These are phyloP conservation scores for Stylophora pistillata DNA, from an alignment of 64 coral and sea anemone genomes.

Conservation along the genomic window DNA sequence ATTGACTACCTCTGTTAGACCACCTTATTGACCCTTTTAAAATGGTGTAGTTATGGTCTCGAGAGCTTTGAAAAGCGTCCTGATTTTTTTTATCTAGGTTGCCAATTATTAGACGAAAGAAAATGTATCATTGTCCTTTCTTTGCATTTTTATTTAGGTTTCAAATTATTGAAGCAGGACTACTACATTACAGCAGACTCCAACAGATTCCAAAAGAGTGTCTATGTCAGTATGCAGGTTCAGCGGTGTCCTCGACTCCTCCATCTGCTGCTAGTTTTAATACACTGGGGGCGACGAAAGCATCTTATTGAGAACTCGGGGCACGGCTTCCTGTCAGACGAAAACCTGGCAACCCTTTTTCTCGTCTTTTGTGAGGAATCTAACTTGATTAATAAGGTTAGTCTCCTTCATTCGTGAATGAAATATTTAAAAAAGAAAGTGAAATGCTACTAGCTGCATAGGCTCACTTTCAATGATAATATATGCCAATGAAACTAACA, in stretches of 20 bases:
- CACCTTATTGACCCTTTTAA: no score
- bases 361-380: slow-evolving; percentile 64
- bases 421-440: no score
- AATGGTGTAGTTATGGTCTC: neutral
- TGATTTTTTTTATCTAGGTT: neutral
- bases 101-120: neutral
- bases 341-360: slow-evolving; percentile 66
- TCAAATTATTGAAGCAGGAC: slow-evolving; percentile 11
- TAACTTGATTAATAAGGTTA: slow-evolving; percentile 61
- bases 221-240: slow-evolving; percentile 61
- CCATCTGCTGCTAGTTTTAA: slow-evolving; percentile 66
- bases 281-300: slow-evolving; percentile 77
- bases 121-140: neutral
- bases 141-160: neutral
- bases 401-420: no score
- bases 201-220: slow-evolving; percentile 37
- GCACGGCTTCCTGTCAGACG: slow-evolving; percentile 52
- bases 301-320: slow-evolving; percentile 21
- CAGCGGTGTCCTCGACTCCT: slow-evolving; percentile 68
- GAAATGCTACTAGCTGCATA: no score
- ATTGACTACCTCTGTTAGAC: neutral
- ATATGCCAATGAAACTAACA: no score
- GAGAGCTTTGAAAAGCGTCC: neutral
- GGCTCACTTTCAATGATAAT: no score
- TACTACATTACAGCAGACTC: slow-evolving; percentile 55